Percentiles rank a stretch among this genome's conserved stretches.
These are phyloP conservation scores for Spondyliosoma cantharus DNA, from an alignment of 2,797 vertebrate species.

Conservation along the genomic window DNA sequence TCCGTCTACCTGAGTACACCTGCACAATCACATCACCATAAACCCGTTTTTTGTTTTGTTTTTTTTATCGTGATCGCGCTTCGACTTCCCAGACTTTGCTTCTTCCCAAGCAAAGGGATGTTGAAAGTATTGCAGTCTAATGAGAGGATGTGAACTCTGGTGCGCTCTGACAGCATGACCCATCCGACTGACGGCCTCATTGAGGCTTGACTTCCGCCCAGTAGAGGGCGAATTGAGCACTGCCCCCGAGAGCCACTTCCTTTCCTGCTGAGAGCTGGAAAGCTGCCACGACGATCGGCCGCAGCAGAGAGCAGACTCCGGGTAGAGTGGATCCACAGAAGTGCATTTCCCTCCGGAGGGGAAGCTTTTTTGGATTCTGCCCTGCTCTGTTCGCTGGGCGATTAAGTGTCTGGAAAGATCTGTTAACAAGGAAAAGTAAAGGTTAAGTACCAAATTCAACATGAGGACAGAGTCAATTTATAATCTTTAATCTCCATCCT, in stretches of 20 bases:
- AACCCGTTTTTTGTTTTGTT: constrained; percentile 26
- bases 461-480: background rate
- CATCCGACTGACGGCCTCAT: constrained; percentile 74
- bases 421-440: constrained; percentile 10
- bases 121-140: constrained; percentile 73
- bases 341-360: constrained; percentile 40
- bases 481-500: constrained; percentile 23
- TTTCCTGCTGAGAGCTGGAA: constrained; percentile 84
- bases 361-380: constrained; percentile 18
- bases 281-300: constrained; percentile 75
- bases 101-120: constrained; percentile 52
- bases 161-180: constrained; percentile 82
- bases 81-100: constrained; percentile 59
- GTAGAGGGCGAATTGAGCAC: constrained; percentile 84
- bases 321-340: constrained; percentile 75
- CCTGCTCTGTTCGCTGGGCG: constrained; percentile 14
- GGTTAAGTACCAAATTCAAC: constrained; percentile 1
- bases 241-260: constrained; percentile 81
- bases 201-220: constrained; percentile 83
- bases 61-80: constrained; percentile 7
- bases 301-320: constrained; percentile 56
- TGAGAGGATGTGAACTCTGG: constrained; percentile 81
- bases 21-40: constrained; percentile 46
- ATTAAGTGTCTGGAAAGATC: constrained; percentile 14
- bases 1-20: constrained; percentile 56